A percentile compares a stretch with the other conserved stretches of the same genome.
Conservation (phyloP, 2,888 invertebrate species). For the Nymphalis urticae region DNA sequence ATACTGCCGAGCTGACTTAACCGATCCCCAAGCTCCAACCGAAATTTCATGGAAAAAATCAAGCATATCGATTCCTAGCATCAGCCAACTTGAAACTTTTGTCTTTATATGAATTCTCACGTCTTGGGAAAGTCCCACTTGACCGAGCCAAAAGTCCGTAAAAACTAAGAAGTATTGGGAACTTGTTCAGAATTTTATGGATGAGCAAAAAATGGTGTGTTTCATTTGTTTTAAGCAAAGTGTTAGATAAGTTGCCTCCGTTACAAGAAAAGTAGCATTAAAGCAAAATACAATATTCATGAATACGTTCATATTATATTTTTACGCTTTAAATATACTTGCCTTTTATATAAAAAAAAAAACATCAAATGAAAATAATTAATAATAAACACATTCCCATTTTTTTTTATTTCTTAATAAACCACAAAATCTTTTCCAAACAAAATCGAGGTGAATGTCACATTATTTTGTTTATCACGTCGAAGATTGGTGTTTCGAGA, state of each 20-base stretch:
- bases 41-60: slow-evolving; percentile 22
- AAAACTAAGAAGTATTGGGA: slow-evolving; percentile 39
- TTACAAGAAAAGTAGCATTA: not conserved
- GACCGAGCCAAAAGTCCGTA: slow-evolving; percentile 40
- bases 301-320: not conserved
- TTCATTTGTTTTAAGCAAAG: slow-evolving; percentile 1
- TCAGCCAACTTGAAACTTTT: slow-evolving; percentile 35
- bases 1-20: not conserved
- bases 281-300: slow-evolving; percentile 1
- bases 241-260: not conserved
- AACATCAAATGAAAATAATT: not conserved
- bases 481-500: slow-evolving; percentile 8
- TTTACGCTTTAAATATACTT: not conserved
- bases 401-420: not conserved
- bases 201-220: slow-evolving; percentile 34
- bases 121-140: slow-evolving; percentile 39
- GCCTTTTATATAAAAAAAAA: not conserved
- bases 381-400: not conserved
- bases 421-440: not conserved
- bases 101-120: slow-evolving; percentile 41
- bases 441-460: slow-evolving; percentile 2
- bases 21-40: slow-evolving; percentile 1
- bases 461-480: slow-evolving; percentile 8
- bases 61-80: slow-evolving; percentile 31
- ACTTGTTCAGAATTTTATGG: slow-evolving; percentile 38